Evolutionary conservation across 2,113 vertebrate genomes (phyloP).

Genomic region (Setophaga petechia): DNA sequence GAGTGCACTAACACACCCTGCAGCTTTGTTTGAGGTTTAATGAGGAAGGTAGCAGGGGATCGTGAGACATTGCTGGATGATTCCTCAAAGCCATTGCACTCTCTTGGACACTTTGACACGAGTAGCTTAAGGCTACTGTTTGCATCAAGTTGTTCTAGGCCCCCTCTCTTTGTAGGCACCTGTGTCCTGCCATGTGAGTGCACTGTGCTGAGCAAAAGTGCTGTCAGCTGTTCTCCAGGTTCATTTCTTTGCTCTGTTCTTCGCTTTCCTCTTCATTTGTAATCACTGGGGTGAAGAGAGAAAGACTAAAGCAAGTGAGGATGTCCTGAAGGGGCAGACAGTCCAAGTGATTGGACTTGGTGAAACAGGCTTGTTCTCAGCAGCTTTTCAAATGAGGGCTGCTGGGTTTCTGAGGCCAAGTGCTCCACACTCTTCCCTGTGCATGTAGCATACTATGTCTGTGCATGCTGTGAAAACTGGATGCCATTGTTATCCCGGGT

Average conservation of each 20-base stretch:
- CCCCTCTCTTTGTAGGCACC: conserved; percentile 14
- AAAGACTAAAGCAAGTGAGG: not conserved
- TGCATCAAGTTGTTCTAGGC: conserved; percentile 31
- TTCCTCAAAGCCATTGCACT: conserved; percentile 50
- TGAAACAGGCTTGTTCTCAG: not conserved
- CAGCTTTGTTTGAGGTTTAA: conserved; percentile 45
- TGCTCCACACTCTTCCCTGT: not conserved
- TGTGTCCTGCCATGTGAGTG: conserved; percentile 34
- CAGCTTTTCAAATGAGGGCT: not conserved
- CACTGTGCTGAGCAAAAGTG: not conserved
- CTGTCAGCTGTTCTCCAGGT: conserved; percentile 31
- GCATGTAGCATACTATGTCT: not conserved
- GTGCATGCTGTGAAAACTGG: not conserved
- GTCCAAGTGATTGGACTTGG: conserved; percentile 13
- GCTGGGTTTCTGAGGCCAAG: conserved; percentile 2
- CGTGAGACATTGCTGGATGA: not conserved
- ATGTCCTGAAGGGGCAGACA: conserved; percentile 21
- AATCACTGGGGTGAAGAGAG: not conserved
- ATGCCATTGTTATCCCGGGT: not conserved
- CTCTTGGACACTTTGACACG: conserved; percentile 36
- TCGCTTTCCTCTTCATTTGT: conserved; percentile 31
- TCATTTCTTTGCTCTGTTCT: conserved; percentile 11
- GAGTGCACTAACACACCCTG: conserved; percentile 3
- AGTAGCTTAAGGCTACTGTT: conserved; percentile 49
- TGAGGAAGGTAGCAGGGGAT: conserved; percentile 47